Evolutionary conservation across 1,140 invertebrate species (phyloP).

Genomic region (Zaprionus capensis): DNA sequence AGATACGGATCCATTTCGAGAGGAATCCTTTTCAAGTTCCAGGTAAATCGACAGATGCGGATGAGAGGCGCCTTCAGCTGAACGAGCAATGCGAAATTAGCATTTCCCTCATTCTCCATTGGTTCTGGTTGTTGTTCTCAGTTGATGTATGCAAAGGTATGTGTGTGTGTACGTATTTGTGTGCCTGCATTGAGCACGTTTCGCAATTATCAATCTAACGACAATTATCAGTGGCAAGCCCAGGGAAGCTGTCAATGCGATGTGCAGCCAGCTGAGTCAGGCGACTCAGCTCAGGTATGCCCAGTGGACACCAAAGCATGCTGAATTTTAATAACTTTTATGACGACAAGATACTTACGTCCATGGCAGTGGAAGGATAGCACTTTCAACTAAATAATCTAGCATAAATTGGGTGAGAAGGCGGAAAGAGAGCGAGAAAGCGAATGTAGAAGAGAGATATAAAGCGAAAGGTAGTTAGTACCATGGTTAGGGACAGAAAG

Average conservation of each 20-base stretch:
- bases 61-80: background rate
- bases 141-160: background rate
- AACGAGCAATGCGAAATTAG: background rate
- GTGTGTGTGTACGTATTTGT: background rate
- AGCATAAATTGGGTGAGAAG: background rate
- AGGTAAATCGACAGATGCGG: background rate
- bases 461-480: no score
- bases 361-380: background rate
- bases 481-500: no score
- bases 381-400: no score
- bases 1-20: constrained; percentile 27
- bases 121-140: constrained; percentile 6
- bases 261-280: background rate
- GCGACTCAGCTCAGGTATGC: constrained; percentile 3
- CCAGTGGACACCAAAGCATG: constrained; percentile 14
- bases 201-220: constrained; percentile 31
- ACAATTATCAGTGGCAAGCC: constrained; percentile 26
- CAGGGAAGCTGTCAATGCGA: background rate
- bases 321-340: constrained; percentile 45
- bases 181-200: constrained; percentile 17
- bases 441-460: no score
- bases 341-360: constrained; percentile 1
- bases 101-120: background rate
- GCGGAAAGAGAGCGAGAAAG: background rate
- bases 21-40: background rate